Evolutionary conservation across 2,113 vertebrate species (phyloP), one percentile per base, ranked within the genome.

Genomic region (Hystrix cristata): DNA sequence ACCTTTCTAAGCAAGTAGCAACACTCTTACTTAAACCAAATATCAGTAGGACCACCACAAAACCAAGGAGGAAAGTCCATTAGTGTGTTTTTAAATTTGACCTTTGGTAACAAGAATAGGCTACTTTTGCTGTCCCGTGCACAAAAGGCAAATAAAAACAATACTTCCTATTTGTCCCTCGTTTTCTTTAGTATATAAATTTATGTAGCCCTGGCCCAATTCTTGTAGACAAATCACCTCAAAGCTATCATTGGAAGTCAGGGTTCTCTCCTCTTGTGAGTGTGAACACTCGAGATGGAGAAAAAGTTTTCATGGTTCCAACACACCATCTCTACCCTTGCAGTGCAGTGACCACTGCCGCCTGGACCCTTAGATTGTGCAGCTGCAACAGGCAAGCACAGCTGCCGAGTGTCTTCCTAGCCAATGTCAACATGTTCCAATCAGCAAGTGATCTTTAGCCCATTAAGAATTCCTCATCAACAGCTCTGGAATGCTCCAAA

Each of bases 401-500:
- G 53, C 21, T 67, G 83, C n/a, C 31, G 93, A 94, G n/a, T 51
- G 43, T 76, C 88, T 94, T 69, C 72, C 53, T 15, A 80, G 55
- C 12, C 3, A 1, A 34, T 38, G 71, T 88, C 59, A 92, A 81
- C 57, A 23, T 3, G 27, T 57, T 38, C 72, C 95, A 74, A 62
- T 57, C 85, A 95, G 69, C 2, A 31, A 80, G 87, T 3, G 64
- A 93, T 81, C 38, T 93, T 95, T 29, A 90, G 60, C 72, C 87
- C 46, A 95, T 86, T 92, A 46, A 55, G 62, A 5, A 0, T 59
- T 83, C 64, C 19, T 90, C 69, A 97, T 43, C 94, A 97, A 95
- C 60, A 90, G 76, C 88, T 96, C 43, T 85, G 80, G 87, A 96
- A 97, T 92, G 80, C 89, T 94, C 91, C 87, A 84, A 96, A 91